These are phyloP conservation scores for Emydura subglobosa DNA, from an alignment of 2,113 vertebrate genomes.

Conservation along the genomic window DNA sequence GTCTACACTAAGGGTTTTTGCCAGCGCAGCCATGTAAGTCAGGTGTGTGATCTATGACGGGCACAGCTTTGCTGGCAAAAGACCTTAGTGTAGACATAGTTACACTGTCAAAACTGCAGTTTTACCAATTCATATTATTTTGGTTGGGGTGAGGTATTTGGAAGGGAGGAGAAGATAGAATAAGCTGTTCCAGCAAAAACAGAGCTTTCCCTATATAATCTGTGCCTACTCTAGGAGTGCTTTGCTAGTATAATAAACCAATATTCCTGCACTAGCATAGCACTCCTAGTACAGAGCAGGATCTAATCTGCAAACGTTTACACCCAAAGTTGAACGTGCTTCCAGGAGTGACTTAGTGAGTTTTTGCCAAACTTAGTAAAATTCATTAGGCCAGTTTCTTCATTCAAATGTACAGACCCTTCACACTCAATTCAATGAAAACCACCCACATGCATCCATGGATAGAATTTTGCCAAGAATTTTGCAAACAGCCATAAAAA, in stretches of 20 bases:
- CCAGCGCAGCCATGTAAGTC: background rate
- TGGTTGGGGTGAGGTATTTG: background rate
- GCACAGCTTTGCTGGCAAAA: conserved; percentile 22
- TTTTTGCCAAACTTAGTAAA: conserved; percentile 48
- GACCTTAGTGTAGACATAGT: background rate
- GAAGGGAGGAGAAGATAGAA: background rate
- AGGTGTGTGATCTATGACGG: background rate
- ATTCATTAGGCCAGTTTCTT: conserved; percentile 46
- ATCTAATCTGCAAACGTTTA: conserved; percentile 55
- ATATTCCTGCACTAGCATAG: background rate
- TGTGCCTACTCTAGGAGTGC: too few relatives aligned
- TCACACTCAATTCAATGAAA: background rate
- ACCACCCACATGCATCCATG: background rate
- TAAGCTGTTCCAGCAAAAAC: background rate
- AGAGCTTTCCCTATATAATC: too few relatives aligned
- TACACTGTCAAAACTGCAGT: conserved; percentile 23
- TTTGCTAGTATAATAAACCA: background rate
- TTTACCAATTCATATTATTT: conserved; percentile 12
- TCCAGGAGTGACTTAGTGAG: conserved; percentile 17
- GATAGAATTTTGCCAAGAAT: background rate
- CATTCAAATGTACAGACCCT: background rate
- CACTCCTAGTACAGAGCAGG: conserved; percentile 22
- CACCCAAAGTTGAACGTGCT: conserved; percentile 25
- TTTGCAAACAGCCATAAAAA: background rate
- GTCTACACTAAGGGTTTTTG: conserved; percentile 19